Evolutionary conservation across 2,888 invertebrate genomes (phyloP).

Genomic region (Sinodicranocentrus sp.): DNA sequence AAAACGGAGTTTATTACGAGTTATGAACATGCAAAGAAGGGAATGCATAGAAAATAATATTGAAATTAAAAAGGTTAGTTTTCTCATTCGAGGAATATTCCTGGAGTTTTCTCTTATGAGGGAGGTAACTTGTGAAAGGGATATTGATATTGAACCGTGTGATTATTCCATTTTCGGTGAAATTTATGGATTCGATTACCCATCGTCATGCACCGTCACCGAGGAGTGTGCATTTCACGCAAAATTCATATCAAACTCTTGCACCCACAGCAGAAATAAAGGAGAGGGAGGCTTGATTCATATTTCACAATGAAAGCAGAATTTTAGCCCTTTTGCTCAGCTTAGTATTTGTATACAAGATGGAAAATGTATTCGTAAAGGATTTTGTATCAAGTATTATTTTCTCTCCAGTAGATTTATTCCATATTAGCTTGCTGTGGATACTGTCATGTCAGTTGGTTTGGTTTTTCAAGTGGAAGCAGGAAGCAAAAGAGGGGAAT

Average conservation of each 20-base stretch:
- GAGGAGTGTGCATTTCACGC: constrained; percentile 66
- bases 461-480: constrained; percentile 14
- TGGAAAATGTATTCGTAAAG: no score
- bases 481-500: constrained; percentile 8
- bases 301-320: background rate
- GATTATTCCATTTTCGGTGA: constrained; percentile 33
- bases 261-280: background rate
- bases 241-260: constrained; percentile 69
- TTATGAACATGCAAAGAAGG: no score
- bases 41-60: no score
- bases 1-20: no score
- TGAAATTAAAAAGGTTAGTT: no score
- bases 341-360: background rate
- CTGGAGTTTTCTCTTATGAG: no score
- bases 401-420: constrained; percentile 43
- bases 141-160: constrained; percentile 8
- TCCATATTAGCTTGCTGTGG: constrained; percentile 27
- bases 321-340: background rate
- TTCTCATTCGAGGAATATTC: no score
- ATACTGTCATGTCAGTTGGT: constrained; percentile 27
- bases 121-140: no score
- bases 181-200: constrained; percentile 76
- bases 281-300: no score
- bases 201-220: constrained; percentile 69
- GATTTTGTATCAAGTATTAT: background rate